Conservation (phyloP, 2,113 vertebrate genomes). For the Tachycineta bicolor region DNA sequence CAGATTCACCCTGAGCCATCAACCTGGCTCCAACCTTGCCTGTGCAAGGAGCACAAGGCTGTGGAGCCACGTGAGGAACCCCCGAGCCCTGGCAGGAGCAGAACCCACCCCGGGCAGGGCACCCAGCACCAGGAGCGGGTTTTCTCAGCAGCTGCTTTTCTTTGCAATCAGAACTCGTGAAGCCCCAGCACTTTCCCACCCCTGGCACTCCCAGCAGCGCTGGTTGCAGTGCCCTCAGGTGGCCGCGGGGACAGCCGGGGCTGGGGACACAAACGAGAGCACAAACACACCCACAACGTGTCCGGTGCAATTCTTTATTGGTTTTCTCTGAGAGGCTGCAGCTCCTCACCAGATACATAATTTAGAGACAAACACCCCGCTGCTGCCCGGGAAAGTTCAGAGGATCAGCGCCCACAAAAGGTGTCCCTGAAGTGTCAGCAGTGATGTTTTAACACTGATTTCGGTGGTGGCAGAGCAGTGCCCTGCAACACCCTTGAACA, state of each 20-base stretch:
- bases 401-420: too few relatives aligned
- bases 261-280: rapidly evolving
- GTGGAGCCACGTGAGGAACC: rapidly evolving
- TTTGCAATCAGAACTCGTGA: not conserved
- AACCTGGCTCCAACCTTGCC: rapidly evolving
- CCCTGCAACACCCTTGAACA: not conserved
- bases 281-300: rapidly evolving
- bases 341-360: rapidly evolving
- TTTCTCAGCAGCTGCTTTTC: not conserved
- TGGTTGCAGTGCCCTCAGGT: slow-evolving; percentile 1
- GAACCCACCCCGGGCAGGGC: not conserved
- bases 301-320: not conserved
- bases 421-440: not conserved
- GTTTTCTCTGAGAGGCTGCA: not conserved
- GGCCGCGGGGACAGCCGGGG: rapidly evolving
- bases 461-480: not conserved
- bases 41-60: not conserved
- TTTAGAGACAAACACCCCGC: not conserved
- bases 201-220: not conserved
- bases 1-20: not conserved
- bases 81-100: not conserved
- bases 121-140: rapidly evolving
- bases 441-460: not conserved
- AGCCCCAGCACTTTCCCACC: not conserved
- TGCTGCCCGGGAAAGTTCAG: rapidly evolving